Evolutionary conservation across 2,113 vertebrate genomes (phyloP).

Genomic region (Dendrocopos noguchii): DNA sequence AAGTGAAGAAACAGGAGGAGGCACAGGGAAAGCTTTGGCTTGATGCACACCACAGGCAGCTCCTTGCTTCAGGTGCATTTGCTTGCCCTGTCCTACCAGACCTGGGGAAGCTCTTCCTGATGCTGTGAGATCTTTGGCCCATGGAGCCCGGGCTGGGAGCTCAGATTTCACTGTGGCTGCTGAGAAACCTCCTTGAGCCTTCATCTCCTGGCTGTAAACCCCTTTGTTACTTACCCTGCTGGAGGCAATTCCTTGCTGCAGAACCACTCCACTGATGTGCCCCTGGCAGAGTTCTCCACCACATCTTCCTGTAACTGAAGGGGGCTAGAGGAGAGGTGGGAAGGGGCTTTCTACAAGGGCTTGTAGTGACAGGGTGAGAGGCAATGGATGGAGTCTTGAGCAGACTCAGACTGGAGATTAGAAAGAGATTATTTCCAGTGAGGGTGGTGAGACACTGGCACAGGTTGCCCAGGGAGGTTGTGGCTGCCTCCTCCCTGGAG

Average conservation of each 20-base stretch:
- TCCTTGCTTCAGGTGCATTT: too few species aligned
- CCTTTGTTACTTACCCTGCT: background rate
- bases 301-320: background rate
- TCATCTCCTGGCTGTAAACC: accelerated
- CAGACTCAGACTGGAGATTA: too few species aligned
- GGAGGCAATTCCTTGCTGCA: background rate
- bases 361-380: too few species aligned
- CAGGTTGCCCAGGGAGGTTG: too few species aligned
- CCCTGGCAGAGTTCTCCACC: background rate
- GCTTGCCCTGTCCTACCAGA: background rate
- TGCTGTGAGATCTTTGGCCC: background rate
- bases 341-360: too few species aligned
- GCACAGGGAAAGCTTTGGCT: background rate
- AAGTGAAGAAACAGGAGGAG: background rate
- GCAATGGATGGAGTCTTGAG: too few species aligned
- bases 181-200: background rate
- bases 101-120: background rate
- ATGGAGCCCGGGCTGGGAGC: background rate
- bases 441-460: too few species aligned
- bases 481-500: too few species aligned
- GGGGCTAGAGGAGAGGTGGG: too few species aligned
- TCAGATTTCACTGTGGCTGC: background rate
- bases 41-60: too few species aligned
- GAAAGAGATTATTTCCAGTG: too few species aligned
- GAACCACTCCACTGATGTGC: background rate